A percentile compares a stretch with the other conserved stretches of the same genome.
These are phyloP conservation scores for Siniperca chuatsi DNA, from an alignment of 2,113 vertebrate species.

Conservation along the genomic window DNA sequence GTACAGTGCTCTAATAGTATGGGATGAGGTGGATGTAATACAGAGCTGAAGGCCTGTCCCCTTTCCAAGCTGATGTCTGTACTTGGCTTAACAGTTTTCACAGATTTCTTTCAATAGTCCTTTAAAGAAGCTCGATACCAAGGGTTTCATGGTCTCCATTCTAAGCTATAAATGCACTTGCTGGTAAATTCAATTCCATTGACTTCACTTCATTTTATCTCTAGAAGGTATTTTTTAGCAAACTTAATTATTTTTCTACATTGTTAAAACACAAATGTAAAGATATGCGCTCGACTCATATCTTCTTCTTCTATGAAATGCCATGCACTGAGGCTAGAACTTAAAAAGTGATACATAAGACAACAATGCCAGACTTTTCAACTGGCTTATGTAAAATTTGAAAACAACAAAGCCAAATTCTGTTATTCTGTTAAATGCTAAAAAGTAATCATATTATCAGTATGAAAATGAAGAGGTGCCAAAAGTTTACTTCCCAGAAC, in stretches of 20 bases:
- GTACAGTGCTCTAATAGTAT: background rate
- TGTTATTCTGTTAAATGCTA: no score
- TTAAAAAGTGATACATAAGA: background rate
- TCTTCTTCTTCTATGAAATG: no score
- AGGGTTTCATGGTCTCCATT: background rate
- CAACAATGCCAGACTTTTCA: background rate
- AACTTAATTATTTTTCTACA: background rate
- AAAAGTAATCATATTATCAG: background rate
- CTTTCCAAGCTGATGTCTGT: background rate
- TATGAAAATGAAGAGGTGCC: background rate
- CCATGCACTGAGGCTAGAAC: no score
- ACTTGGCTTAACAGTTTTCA: background rate
- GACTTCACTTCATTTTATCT: background rate
- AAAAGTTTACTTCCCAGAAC: background rate
- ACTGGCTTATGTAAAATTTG: no score
- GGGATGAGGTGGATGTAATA: background rate
- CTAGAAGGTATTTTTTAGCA: background rate
- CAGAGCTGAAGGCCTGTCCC: background rate
- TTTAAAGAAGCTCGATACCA: background rate
- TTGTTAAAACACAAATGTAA: no score
- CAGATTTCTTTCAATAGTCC: background rate
- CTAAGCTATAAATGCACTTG: background rate
- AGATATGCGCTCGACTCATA: no score
- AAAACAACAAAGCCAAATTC: no score
- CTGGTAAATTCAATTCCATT: background rate